Evolutionary conservation across 2,888 invertebrate species (phyloP).

Genomic region (Ectemnius continuus): DNA sequence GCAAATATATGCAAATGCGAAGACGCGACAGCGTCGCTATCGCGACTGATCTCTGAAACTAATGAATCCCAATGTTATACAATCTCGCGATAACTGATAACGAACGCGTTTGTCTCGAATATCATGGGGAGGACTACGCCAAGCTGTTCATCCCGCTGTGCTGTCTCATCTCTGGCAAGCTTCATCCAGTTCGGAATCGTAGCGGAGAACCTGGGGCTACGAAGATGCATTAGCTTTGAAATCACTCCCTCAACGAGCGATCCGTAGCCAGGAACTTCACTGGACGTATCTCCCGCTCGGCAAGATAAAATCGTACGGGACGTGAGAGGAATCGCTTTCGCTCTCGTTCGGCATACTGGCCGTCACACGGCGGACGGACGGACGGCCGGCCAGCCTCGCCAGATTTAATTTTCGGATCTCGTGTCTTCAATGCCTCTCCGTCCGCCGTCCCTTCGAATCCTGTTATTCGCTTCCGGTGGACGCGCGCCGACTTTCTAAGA

Average conservation of each 20-base stretch:
- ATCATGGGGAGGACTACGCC: slow-evolving; percentile 19
- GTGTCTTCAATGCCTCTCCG: slow-evolving; percentile 37
- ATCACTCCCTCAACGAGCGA: slow-evolving; percentile 44
- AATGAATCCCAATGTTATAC: slow-evolving; percentile 20
- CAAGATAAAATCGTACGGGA: slow-evolving; percentile 54
- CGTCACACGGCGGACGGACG: slow-evolving; percentile 27
- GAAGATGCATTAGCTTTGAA: slow-evolving; percentile 43
- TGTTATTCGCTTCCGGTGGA: slow-evolving; percentile 9
- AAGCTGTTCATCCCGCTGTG: not conserved
- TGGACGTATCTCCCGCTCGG: slow-evolving; percentile 29
- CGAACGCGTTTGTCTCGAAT: slow-evolving; percentile 24
- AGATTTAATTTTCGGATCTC: slow-evolving; percentile 45
- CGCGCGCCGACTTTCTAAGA: not conserved
- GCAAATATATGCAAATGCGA: slow-evolving; percentile 25
- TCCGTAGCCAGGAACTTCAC: slow-evolving; percentile 36
- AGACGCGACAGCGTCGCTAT: slow-evolving; percentile 4
- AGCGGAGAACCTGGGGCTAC: not conserved
- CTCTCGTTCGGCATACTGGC: slow-evolving; percentile 33
- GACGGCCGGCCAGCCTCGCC: slow-evolving; percentile 48
- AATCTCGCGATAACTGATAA: slow-evolving; percentile 45
- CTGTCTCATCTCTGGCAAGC: not conserved
- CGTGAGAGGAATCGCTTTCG: slow-evolving; percentile 57
- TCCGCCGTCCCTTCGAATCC: not conserved
- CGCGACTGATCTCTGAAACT: slow-evolving; percentile 17
- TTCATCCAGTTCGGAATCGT: not conserved